Percentiles rank a stretch among this genome's conserved stretches.
Evolutionary conservation across 2,888 invertebrate genomes (phyloP).

Genomic region (Oxystoma pomonae): DNA sequence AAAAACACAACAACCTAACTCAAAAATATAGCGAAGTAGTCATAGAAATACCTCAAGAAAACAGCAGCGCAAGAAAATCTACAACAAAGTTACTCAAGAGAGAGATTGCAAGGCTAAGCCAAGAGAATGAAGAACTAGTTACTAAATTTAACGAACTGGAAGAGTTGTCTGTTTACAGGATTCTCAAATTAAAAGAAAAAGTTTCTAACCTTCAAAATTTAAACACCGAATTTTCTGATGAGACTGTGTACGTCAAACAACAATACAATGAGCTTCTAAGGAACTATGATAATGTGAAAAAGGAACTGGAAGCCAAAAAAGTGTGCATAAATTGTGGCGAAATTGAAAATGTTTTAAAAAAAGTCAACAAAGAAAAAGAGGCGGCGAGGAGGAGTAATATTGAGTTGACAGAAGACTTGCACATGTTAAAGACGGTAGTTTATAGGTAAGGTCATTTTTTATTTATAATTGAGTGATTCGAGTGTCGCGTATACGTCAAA

Average conservation of each 20-base stretch:
- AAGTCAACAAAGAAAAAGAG: conserved; percentile 50
- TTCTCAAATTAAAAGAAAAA: conserved; percentile 60
- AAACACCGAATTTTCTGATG: conserved; percentile 59
- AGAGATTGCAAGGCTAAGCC: conserved; percentile 52
- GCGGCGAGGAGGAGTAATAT: conserved; percentile 54
- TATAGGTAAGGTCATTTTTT: too few species aligned
- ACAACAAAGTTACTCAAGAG: conserved; percentile 44
- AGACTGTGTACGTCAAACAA: conserved; percentile 55
- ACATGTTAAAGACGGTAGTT: conserved; percentile 71
- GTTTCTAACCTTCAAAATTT: conserved; percentile 55
- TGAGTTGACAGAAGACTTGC: conserved; percentile 62
- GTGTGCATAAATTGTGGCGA: conserved; percentile 45
- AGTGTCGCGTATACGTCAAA: too few species aligned
- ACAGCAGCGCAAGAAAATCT: conserved; percentile 24
- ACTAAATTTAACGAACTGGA: conserved; percentile 51
- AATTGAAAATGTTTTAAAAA: conserved; percentile 49
- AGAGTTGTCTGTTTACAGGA: conserved; percentile 53
- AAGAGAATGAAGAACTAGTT: conserved; percentile 53
- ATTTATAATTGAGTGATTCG: too few species aligned
- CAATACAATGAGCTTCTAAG: conserved; percentile 51
- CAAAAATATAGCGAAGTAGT: conserved; percentile 28
- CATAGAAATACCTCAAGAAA: conserved; percentile 31
- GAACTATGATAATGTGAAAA: conserved; percentile 53
- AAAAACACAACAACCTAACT: conserved; percentile 17
- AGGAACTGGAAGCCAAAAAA: conserved; percentile 50